Conservation (phyloP, 2,797 vertebrate genomes). For the Periparus ater region DNA sequence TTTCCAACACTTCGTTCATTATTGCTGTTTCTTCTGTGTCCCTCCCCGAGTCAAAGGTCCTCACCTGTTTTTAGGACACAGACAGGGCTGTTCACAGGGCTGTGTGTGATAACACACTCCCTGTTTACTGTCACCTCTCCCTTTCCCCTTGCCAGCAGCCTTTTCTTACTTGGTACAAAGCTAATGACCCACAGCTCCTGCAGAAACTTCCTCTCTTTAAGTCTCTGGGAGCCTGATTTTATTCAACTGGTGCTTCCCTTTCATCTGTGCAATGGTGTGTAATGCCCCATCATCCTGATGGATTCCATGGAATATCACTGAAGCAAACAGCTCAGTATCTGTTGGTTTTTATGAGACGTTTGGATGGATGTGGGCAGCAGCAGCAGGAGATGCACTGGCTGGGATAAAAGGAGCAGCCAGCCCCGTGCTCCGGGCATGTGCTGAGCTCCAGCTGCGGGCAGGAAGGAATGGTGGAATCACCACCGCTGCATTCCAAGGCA, state of each 20-base stretch:
- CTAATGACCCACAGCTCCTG: background rate
- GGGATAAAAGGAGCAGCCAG: conserved; percentile 38
- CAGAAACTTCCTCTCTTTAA: background rate
- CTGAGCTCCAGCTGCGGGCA: conserved; percentile 30
- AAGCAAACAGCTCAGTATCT: conserved; percentile 20
- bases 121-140: background rate
- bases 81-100: background rate
- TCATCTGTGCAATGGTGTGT: conserved; percentile 11
- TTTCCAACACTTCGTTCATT: background rate
- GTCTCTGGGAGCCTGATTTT: conserved; percentile 27
- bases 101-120: background rate
- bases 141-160: background rate
- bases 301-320: background rate
- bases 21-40: background rate
- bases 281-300: conserved; percentile 20
- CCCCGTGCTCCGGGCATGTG: background rate
- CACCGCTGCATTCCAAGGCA: conserved; percentile 16
- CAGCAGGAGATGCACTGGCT: background rate
- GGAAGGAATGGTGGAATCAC: conserved; percentile 28
- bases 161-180: background rate
- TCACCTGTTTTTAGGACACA: background rate
- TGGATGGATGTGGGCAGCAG: conserved; percentile 1
- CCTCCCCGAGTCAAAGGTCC: background rate
- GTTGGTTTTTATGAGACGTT: background rate
- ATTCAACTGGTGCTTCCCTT: background rate